Evolutionary conservation across 2,797 vertebrate genomes (phyloP), one percentile per base, ranked within the genome.

Genomic region (Allobates femoralis): DNA sequence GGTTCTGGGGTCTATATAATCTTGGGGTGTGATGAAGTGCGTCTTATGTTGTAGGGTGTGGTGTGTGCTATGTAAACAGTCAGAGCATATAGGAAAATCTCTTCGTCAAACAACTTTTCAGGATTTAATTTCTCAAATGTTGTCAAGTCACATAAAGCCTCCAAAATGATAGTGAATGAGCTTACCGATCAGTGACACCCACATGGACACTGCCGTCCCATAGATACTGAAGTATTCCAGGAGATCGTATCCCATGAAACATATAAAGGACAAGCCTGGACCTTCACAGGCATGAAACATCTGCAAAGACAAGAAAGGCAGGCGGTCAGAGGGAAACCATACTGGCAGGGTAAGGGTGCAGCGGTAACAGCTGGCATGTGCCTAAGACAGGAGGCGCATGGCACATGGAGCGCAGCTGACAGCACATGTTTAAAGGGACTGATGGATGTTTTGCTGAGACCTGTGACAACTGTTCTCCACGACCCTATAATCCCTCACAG

Each of bases 101-200:
- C n/a, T 62, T 28, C 60, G 28, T 12, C 41, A 5, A 3, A 62
- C n/a, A 11, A 62, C 26, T 4, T 66, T 32, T 30, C 14, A 18
- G 28, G 62, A 30, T 66, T 66, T 18, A 4, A 12, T 11, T 62
- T 23, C 23, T 8, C 56, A 58, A 1, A 8, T 1, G 23, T 7
- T n/a, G 23, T 1, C 18, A 58, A 21, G 55, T 58, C 56, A 14
- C 21, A 58, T 4, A 58, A 62, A 26, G n/a, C 2, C 2, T 21
- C 34, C 10, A n/a, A 46, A 41, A 71, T 23, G 4, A 71, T 41
- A 41, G 10, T 23, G 0, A 6, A 0, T 16, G 12, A 76, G 89
- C 96, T 96, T 89, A 99, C 98, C 98, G 90, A 97, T 96, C 51
- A 99, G 94, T 0, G 98, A 99, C 90, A 99, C 97, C 98, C 98